Evolutionary conservation across 2,888 invertebrate species (phyloP).

Genomic region (Aspidiotus destructor): DNA sequence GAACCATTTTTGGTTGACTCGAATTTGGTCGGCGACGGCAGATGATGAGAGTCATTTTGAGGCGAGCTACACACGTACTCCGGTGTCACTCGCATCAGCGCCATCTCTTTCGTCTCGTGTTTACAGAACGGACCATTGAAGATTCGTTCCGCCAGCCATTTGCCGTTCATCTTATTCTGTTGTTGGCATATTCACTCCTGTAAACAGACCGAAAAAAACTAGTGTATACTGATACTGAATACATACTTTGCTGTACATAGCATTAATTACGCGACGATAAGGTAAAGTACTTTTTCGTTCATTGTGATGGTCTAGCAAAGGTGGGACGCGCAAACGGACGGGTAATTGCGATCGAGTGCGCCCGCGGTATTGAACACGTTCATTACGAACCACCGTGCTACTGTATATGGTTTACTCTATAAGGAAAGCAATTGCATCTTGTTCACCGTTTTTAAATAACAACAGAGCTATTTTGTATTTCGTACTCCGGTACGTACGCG

Average conservation of each 20-base stretch:
- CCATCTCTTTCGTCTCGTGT: conserved; percentile 10
- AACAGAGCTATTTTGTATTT: no score
- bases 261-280: background rate
- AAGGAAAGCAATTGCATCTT: no score
- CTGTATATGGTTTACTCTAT: no score
- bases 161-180: conserved; percentile 1
- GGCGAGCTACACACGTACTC: background rate
- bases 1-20: conserved; percentile 8
- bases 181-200: background rate
- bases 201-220: background rate
- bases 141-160: conserved; percentile 8
- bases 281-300: background rate
- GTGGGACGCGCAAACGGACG: background rate
- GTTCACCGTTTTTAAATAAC: no score
- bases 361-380: no score
- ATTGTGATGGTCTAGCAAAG: background rate
- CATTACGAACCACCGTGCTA: no score
- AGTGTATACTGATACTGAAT: background rate
- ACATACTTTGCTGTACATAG: background rate
- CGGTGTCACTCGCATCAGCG: conserved; percentile 8
- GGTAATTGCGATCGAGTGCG: background rate
- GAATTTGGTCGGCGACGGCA: background rate
- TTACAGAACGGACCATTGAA: conserved; percentile 13
- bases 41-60: background rate
- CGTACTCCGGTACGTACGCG: no score